A percentile compares a stretch with the other conserved stretches of the same genome.
These are phyloP conservation scores for Tenualosa thibaudeaui DNA, from an alignment of 2,797 vertebrate genomes.

Conservation along the genomic window DNA sequence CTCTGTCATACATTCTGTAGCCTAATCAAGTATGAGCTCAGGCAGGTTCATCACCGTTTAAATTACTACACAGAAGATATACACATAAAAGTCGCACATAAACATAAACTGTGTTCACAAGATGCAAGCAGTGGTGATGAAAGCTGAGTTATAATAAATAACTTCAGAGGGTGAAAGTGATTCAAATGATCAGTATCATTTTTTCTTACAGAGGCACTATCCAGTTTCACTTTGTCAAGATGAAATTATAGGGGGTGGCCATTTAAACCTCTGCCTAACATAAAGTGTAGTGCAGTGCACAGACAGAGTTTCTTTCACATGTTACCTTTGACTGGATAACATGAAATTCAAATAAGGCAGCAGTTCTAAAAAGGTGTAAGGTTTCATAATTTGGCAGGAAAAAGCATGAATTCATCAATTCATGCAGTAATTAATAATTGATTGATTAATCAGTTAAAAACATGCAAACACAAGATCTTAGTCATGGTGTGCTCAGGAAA, in stretches of 20 bases:
- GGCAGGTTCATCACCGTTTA: conserved; percentile 77
- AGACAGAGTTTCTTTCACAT: neutral
- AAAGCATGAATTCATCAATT: neutral
- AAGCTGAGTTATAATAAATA: conserved; percentile 71
- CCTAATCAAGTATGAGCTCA: conserved; percentile 63
- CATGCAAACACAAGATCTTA: conserved; percentile 55
- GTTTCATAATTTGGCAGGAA: conserved; percentile 6
- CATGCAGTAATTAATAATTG: neutral
- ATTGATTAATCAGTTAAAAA: conserved; percentile 33
- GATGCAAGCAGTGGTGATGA: conserved; percentile 67
- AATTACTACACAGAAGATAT: conserved; percentile 39
- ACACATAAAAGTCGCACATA: conserved; percentile 55
- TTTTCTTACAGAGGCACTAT: neutral
- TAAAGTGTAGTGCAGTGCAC: neutral
- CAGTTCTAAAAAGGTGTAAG: neutral
- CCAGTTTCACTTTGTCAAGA: neutral
- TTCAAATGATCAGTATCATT: neutral
- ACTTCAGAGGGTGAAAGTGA: conserved; percentile 47
- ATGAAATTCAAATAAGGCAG: neutral
- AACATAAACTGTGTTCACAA: conserved; percentile 57
- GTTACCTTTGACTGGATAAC: conserved; percentile 5
- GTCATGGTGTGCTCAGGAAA: conserved; percentile 20
- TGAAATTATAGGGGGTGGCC: neutral
- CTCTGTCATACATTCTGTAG: neutral
- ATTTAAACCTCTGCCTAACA: neutral